These are phyloP conservation scores for Zaprionus camerounensis DNA, from an alignment of 1,140 invertebrate species.

Conservation along the genomic window DNA sequence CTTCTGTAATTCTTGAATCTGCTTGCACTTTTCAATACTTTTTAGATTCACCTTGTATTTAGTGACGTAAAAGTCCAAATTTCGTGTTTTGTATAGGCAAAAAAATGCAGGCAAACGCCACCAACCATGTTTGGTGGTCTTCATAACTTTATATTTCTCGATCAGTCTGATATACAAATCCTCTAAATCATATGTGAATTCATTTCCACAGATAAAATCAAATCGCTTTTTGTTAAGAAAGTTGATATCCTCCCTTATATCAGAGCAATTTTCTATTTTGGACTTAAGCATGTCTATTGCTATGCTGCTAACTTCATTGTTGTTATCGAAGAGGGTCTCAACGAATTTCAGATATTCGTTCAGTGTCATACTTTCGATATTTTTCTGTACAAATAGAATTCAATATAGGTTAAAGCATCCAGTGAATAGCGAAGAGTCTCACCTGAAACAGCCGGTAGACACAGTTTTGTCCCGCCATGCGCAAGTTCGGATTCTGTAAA, in stretches of 20 bases:
- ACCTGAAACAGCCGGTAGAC: slow-evolving; percentile 46
- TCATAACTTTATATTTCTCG: slow-evolving; percentile 7
- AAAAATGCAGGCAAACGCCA: slow-evolving; percentile 55
- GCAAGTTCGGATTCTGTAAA: slow-evolving; percentile 49
- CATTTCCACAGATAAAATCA: not conserved
- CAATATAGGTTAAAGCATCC: not conserved
- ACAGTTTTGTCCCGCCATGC: slow-evolving; percentile 10
- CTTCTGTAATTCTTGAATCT: slow-evolving; percentile 26
- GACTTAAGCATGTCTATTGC: slow-evolving; percentile 18
- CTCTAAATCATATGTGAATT: not conserved
- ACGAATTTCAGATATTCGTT: slow-evolving; percentile 57
- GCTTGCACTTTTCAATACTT: not conserved
- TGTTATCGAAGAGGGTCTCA: slow-evolving; percentile 49
- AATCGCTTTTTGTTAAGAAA: not conserved
- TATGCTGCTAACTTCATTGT: slow-evolving; percentile 32
- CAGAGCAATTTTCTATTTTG: slow-evolving; percentile 31
- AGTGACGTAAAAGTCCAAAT: slow-evolving; percentile 27
- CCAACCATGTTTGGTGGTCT: slow-evolving; percentile 47
- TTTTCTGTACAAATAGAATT: not conserved
- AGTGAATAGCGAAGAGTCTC: not conserved
- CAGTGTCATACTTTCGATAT: slow-evolving; percentile 27
- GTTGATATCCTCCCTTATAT: slow-evolving; percentile 10
- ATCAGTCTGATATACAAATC: not conserved
- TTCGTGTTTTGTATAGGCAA: not conserved
- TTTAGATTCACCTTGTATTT: slow-evolving; percentile 36